These are phyloP conservation scores for Pteromalus puparum DNA, from an alignment of 1,140 invertebrate genomes.

Conservation along the genomic window DNA sequence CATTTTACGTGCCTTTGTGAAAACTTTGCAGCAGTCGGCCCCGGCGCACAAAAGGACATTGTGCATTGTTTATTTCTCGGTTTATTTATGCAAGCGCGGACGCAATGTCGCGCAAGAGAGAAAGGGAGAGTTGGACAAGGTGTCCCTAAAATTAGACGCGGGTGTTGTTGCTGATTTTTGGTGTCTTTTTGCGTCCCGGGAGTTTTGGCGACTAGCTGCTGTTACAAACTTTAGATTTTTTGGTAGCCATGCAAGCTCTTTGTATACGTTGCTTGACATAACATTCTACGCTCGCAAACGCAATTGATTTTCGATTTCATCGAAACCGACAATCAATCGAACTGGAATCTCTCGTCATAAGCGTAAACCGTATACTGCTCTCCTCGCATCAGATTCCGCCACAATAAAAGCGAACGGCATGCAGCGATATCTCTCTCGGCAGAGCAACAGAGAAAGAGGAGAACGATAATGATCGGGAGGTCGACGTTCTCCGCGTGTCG, in stretches of 20 bases:
- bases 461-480: slow-evolving; percentile 55
- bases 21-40: slow-evolving; percentile 2
- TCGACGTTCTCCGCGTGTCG: slow-evolving; percentile 56
- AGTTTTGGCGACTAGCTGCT: too few relatives aligned
- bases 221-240: too few relatives aligned
- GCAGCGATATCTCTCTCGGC: neutral
- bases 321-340: too few relatives aligned
- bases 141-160: slow-evolving; percentile 10
- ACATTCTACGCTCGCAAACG: too few relatives aligned
- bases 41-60: neutral
- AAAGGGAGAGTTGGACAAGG: neutral
- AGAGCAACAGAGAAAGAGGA: slow-evolving; percentile 4
- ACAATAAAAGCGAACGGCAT: neutral
- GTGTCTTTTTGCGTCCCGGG: neutral
- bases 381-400: too few relatives aligned
- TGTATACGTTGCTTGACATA: too few relatives aligned
- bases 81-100: slow-evolving; percentile 14
- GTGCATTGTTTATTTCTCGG: slow-evolving; percentile 24
- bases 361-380: too few relatives aligned
- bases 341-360: too few relatives aligned
- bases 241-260: too few relatives aligned
- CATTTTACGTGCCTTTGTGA: neutral
- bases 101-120: neutral
- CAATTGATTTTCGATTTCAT: too few relatives aligned
- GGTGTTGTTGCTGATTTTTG: neutral